These are phyloP conservation scores for Helicolenus hilgendorfi DNA, from an alignment of 2,797 vertebrate genomes.

Conservation along the genomic window DNA sequence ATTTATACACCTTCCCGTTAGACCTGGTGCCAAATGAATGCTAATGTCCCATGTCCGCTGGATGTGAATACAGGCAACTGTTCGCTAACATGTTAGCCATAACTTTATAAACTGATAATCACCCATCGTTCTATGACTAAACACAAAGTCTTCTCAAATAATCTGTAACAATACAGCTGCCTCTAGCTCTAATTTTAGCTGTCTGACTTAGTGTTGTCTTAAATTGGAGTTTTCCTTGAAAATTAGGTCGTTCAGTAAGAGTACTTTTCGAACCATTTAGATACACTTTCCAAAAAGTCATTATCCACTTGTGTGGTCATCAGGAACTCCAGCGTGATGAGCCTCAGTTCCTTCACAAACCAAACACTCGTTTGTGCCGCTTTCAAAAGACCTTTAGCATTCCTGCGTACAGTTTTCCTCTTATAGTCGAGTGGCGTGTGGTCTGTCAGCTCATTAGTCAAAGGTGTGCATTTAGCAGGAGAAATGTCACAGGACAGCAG, in stretches of 20 bases:
- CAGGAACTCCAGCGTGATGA: constrained; percentile 4
- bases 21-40: not conserved
- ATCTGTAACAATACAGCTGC: not conserved
- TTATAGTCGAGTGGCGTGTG: constrained; percentile 55
- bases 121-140: not conserved
- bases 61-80: not conserved
- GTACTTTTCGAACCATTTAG: not conserved
- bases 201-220: not conserved
- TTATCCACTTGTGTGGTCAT: constrained; percentile 81
- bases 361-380: constrained; percentile 52
- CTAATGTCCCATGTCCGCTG: not conserved
- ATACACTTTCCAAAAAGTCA: constrained; percentile 48
- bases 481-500: constrained; percentile 32
- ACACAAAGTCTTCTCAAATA: not conserved
- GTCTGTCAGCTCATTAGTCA: constrained; percentile 81
- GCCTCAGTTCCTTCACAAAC: constrained; percentile 53
- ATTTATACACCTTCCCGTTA: no score
- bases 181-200: not conserved
- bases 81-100: not conserved
- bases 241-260: not conserved
- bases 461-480: constrained; percentile 57
- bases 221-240: not conserved
- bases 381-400: constrained; percentile 62
- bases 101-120: not conserved
- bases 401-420: constrained; percentile 46